These are phyloP conservation scores for Etheostoma spectabile DNA, from an alignment of 2,113 vertebrate species.

Conservation along the genomic window DNA sequence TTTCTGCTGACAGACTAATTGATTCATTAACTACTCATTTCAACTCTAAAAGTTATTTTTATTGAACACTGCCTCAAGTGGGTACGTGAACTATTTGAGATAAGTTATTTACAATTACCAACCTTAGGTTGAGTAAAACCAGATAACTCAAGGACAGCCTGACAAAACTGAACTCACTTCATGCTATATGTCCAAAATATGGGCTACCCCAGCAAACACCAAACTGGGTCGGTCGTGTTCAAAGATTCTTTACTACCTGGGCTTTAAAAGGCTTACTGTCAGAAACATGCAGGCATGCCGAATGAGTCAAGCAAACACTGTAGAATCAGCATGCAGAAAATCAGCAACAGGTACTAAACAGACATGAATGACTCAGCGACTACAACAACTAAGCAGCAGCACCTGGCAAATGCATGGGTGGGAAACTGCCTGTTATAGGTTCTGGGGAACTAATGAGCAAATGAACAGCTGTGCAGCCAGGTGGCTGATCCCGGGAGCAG, in stretches of 20 bases:
- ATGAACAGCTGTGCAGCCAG: slow-evolving; percentile 59
- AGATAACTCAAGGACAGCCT: background rate
- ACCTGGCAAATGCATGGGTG: slow-evolving; percentile 26
- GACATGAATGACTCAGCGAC: slow-evolving; percentile 7
- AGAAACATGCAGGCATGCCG: background rate
- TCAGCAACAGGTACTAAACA: slow-evolving; percentile 39
- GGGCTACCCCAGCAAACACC: background rate
- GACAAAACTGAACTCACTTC: background rate
- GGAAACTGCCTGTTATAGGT: slow-evolving; percentile 5
- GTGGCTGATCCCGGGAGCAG: slow-evolving; percentile 45
- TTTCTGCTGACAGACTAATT: too few relatives aligned
- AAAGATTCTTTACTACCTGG: slow-evolving; percentile 14
- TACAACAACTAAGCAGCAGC: slow-evolving; percentile 4
- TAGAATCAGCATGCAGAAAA: slow-evolving; percentile 26
- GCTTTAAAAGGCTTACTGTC: slow-evolving; percentile 9
- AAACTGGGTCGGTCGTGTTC: slow-evolving; percentile 13
- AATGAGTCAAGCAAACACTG: slow-evolving; percentile 18
- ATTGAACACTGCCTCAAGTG: background rate
- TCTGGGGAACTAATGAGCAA: slow-evolving; percentile 52
- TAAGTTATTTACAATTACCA: background rate
- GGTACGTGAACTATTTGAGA: background rate
- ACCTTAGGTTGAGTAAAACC: background rate
- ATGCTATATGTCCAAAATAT: background rate
- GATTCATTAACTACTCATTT: too few relatives aligned
- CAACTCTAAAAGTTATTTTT: too few relatives aligned